These are phyloP conservation scores for Sebastes baramenuke DNA, from an alignment of 2,797 vertebrate genomes.

Conservation along the genomic window DNA sequence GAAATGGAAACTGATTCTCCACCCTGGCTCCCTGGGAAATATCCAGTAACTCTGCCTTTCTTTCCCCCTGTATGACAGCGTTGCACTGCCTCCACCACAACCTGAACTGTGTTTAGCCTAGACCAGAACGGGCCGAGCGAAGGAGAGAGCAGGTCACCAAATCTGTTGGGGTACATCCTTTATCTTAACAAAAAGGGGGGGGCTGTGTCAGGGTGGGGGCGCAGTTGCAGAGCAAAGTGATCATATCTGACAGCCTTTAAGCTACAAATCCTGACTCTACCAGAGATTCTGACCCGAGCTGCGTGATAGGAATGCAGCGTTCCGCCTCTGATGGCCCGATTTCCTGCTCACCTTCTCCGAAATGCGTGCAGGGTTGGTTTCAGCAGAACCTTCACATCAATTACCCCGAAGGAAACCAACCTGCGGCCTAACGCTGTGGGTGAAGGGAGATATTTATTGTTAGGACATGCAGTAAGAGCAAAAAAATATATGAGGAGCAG, in stretches of 20 bases:
- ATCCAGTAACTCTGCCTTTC: slow-evolving; percentile 88
- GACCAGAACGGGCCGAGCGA: slow-evolving; percentile 55
- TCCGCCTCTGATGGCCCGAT: slow-evolving; percentile 82
- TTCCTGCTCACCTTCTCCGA: slow-evolving; percentile 84
- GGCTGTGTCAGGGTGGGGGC: slow-evolving; percentile 73
- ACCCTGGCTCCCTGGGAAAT: slow-evolving; percentile 85
- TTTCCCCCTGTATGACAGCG: slow-evolving; percentile 74
- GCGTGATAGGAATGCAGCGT: slow-evolving; percentile 81
- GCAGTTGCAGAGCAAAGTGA: slow-evolving; percentile 53
- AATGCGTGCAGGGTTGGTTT: slow-evolving; percentile 79
- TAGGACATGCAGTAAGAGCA: slow-evolving; percentile 56
- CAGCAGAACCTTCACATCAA: slow-evolving; percentile 83
- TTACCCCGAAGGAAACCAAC: slow-evolving; percentile 85
- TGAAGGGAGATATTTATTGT: slow-evolving; percentile 75
- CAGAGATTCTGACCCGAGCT: slow-evolving; percentile 78
- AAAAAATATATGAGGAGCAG: slow-evolving; percentile 11
- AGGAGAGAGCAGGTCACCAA: slow-evolving; percentile 74
- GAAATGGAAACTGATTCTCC: slow-evolving; percentile 88
- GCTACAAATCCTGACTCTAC: slow-evolving; percentile 81
- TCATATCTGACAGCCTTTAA: slow-evolving; percentile 80
- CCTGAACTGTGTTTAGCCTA: slow-evolving; percentile 83
- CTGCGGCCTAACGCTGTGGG: slow-evolving; percentile 68
- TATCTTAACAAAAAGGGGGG: slow-evolving; percentile 84
- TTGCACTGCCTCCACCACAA: slow-evolving; percentile 81
- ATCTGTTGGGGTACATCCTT: slow-evolving; percentile 81